Percentiles rank a stretch among this genome's conserved stretches.
These are phyloP conservation scores for Andrena trimmerana DNA, from an alignment of 2,888 invertebrate species.

Conservation along the genomic window DNA sequence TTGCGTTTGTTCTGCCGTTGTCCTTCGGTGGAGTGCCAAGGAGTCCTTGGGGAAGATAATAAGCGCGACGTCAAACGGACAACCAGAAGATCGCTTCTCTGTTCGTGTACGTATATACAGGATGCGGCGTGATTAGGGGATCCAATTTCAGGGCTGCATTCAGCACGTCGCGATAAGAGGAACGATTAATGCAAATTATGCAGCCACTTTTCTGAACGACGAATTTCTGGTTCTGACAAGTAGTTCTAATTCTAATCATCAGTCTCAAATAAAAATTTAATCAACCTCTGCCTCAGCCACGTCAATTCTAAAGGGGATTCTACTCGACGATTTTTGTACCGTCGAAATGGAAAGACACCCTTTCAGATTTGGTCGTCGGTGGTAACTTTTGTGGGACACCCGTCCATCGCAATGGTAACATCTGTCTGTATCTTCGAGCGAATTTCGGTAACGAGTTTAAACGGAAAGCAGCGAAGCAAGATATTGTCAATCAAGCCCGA, in stretches of 20 bases:
- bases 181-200: no score
- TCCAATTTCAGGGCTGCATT: neutral
- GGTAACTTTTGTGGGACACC: neutral
- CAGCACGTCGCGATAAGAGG: neutral
- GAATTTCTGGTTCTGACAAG: neutral
- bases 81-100: conserved; percentile 33
- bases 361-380: neutral
- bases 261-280: neutral
- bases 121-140: neutral
- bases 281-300: neutral
- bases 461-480: conserved; percentile 52
- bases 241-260: no score
- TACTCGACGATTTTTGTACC: no score
- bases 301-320: neutral
- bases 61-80: conserved; percentile 46
- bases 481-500: conserved; percentile 68
- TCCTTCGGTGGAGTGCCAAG: conserved; percentile 42
- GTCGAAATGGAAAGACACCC: no score
- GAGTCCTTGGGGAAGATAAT: conserved; percentile 60
- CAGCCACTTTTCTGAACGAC: no score
- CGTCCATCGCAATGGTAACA: neutral
- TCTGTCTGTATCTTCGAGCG: neutral
- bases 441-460: conserved; percentile 23
- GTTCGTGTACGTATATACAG: neutral
- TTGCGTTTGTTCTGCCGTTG: conserved; percentile 33